Conservation (phyloP, 2,888 invertebrate species). For the Zelleria hepariella region DNA sequence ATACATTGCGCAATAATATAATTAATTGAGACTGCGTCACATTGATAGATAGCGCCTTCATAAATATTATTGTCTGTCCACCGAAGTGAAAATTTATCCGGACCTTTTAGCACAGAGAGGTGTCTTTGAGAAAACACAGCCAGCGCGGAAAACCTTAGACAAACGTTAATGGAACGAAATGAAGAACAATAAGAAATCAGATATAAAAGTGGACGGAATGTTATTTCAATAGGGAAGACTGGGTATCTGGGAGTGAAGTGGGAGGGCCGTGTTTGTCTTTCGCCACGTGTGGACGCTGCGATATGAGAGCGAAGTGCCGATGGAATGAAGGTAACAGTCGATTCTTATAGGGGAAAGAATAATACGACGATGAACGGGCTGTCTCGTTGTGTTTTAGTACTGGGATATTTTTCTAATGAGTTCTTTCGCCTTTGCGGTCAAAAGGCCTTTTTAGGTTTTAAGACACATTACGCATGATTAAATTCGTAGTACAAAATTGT, state of each 20-base stretch:
- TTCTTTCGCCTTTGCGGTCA: background rate
- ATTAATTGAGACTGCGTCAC: too few relatives aligned
- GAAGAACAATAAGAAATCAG: conserved; percentile 64
- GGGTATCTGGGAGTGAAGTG: conserved; percentile 16
- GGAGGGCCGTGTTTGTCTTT: conserved; percentile 36
- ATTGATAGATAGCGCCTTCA: too few relatives aligned
- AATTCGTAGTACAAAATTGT: too few relatives aligned
- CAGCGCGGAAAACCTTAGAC: conserved; percentile 32
- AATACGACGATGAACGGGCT: too few relatives aligned
- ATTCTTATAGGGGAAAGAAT: background rate
- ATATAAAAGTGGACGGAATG: conserved; percentile 60
- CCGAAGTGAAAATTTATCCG: background rate
- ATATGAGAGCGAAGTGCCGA: conserved; percentile 17
- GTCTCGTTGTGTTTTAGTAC: background rate
- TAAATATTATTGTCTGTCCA: background rate
- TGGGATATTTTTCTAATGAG: background rate
- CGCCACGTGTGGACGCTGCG: conserved; percentile 40
- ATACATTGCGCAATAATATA: background rate
- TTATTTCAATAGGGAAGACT: conserved; percentile 45
- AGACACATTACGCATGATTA: too few relatives aligned
- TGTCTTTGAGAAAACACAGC: conserved; percentile 6
- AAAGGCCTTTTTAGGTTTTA: too few relatives aligned
- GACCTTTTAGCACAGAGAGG: conserved; percentile 2
- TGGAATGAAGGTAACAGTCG: background rate
- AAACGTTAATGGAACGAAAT: conserved; percentile 57